Evolutionary conservation across 2,888 invertebrate genomes (phyloP).

Genomic region (Choristoneura rosaceana): DNA sequence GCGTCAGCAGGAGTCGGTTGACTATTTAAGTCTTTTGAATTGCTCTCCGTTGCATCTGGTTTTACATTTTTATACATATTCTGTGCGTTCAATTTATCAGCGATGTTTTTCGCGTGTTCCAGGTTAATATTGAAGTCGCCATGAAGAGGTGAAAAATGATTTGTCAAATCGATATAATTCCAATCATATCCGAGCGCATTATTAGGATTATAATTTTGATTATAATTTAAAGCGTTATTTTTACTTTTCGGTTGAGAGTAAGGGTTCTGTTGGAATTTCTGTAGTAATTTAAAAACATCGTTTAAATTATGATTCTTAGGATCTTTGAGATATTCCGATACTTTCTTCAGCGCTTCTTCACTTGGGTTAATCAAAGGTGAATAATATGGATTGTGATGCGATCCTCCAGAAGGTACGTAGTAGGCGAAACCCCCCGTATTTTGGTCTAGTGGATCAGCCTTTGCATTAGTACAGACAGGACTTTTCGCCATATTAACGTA

Average conservation of each 20-base stretch:
- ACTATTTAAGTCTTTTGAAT: not conserved
- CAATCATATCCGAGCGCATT: not conserved
- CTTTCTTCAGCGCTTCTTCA: not conserved
- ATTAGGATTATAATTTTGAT: not conserved
- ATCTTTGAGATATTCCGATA: not conserved
- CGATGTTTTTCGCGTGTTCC: not conserved
- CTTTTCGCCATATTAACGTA: conserved; percentile 48
- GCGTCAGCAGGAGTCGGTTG: not conserved
- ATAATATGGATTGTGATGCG: conserved; percentile 2
- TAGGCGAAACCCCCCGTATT: not conserved
- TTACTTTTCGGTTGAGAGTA: not conserved
- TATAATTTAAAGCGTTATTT: not conserved
- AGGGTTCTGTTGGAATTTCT: not conserved
- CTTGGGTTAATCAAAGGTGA: not conserved
- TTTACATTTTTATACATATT: not conserved
- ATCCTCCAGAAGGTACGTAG: not conserved
- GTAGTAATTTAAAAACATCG: not conserved
- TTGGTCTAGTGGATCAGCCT: not conserved
- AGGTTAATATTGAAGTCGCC: not conserved
- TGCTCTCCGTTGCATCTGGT: not conserved
- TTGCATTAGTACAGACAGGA: conserved; percentile 45
- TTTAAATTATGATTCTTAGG: not conserved
- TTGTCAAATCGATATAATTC: not conserved
- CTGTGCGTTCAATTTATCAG: conserved; percentile 4
- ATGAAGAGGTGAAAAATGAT: not conserved